These are phyloP conservation scores for Clepsis dumicolana DNA, from an alignment of 2,888 invertebrate genomes.

Conservation along the genomic window DNA sequence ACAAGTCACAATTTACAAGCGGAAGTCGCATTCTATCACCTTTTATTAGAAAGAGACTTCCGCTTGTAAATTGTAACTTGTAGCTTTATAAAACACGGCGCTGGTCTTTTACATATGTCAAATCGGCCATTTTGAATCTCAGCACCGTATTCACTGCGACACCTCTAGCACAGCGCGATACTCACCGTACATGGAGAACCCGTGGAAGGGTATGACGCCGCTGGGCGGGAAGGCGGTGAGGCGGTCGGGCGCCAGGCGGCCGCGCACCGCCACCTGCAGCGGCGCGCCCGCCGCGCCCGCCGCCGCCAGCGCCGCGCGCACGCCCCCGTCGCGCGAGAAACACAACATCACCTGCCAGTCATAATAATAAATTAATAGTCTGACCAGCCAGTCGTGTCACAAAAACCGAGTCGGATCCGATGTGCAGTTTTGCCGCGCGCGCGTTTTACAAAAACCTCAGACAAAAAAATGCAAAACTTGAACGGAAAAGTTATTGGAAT, in stretches of 20 bases:
- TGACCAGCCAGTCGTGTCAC: too few species aligned
- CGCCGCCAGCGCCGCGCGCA: conserved; percentile 90
- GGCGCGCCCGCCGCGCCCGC: conserved; percentile 87
- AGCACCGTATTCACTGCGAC: too few species aligned
- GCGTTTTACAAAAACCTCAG: not conserved
- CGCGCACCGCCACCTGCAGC: conserved; percentile 91
- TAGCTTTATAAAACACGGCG: too few species aligned
- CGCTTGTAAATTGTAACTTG: too few species aligned
- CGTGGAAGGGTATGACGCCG: conserved; percentile 98
- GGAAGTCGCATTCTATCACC: too few species aligned
- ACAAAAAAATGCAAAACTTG: not conserved
- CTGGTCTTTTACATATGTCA: too few species aligned
- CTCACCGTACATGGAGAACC: conserved; percentile 98
- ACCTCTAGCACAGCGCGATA: not conserved
- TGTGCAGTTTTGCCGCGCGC: not conserved
- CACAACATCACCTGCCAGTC: conserved; percentile 92
- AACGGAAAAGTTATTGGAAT: too few species aligned
- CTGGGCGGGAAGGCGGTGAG: conserved; percentile 95
- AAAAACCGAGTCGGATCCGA: too few species aligned
- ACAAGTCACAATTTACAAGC: too few species aligned
- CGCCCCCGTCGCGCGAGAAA: conserved; percentile 95
- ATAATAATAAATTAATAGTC: too few species aligned
- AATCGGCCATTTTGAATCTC: too few species aligned
- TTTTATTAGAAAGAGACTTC: too few species aligned
- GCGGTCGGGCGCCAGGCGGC: conserved; percentile 88